Conservation (phyloP, 2,888 invertebrate genomes). For the Mythimna lalbum region DNA sequence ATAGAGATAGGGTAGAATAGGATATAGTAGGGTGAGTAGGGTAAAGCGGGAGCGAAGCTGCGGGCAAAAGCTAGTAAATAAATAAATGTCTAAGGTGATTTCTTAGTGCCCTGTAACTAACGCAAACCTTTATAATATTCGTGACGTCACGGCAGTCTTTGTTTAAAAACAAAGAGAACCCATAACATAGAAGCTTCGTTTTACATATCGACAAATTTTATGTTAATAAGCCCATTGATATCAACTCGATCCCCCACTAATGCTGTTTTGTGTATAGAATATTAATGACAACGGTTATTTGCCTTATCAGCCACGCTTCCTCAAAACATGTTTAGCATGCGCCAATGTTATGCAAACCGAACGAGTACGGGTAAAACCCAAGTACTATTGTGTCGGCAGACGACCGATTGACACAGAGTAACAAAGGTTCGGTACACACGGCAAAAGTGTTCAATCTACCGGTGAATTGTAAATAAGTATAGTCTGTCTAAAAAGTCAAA, state of each 20-base stretch:
- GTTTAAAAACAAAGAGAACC: conserved; percentile 16
- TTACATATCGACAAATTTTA: conserved; percentile 15
- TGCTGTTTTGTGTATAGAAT: conserved; percentile 40
- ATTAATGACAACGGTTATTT: conserved; percentile 47
- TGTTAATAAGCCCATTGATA: conserved; percentile 37
- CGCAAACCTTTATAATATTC: neutral
- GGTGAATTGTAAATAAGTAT: neutral
- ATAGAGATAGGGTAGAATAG: too few species aligned
- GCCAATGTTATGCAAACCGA: conserved; percentile 46
- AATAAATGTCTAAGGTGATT: neutral
- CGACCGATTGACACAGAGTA: conserved; percentile 26
- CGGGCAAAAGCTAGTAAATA: too few species aligned
- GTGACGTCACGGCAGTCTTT: conserved; percentile 3
- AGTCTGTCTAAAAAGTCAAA: too few species aligned
- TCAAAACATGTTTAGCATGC: conserved; percentile 59
- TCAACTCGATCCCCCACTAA: conserved; percentile 14
- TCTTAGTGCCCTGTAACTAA: too few species aligned
- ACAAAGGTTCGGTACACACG: conserved; percentile 36
- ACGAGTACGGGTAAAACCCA: conserved; percentile 66
- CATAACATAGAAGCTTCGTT: conserved; percentile 13
- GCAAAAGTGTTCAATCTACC: conserved; percentile 6
- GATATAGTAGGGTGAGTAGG: too few species aligned
- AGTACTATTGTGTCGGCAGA: conserved; percentile 35
- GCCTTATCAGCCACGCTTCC: conserved; percentile 64
- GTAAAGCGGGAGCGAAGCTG: too few species aligned